Base-by-base conservation (phyloP, 2,888 invertebrate species). In the Pollenia angustigena region DNA sequence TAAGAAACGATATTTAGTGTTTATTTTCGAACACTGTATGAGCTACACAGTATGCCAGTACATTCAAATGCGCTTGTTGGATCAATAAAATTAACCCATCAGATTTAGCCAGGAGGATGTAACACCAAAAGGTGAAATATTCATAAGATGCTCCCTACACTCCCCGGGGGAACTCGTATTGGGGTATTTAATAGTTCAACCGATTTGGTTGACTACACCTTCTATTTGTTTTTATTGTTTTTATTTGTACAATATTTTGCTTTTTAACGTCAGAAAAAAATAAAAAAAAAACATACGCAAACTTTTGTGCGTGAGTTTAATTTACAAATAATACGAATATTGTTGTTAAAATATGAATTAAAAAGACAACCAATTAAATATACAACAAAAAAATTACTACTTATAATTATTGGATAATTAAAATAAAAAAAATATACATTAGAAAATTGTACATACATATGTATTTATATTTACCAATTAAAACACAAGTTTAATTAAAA, bases 221-320 rank as follows among this genome's bases (percentile, higher is more conserved):
- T 48, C 18, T 18, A 6, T 11, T 46, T 44, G 8, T 14, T 58
- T 72, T 46, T n/a, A 10, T 32, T 32, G 10, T 40, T 12, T 50
- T 74, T 74, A 48, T 32, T 56, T 40, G 4, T 32, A 6, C 32
- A 32, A 32, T 32, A 32, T 60, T 44, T 44, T 11, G 2, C 11
- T 69, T 42, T 54, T 54, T 42, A 52, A 16, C 10, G 50, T 11
- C 18, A 64, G 44, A 23, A 44, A 40, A n/a, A 44, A 18, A n/a
- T 75, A 76, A 56, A 76, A 18, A 81, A 18, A 62, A 64, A 54
- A 74, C 50, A 44, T 60, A 58, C n/a, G 52, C 32, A 74, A 79
- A 82, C n/a, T 81, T 44, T 75, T 56, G 79, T 79, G 81, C 85
- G 85, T 85, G 85, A 74, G 78, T 75, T 79, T 69, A 85, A 85